These are phyloP conservation scores for Hyles lineata DNA, from an alignment of 2,888 invertebrate genomes.

Conservation along the genomic window DNA sequence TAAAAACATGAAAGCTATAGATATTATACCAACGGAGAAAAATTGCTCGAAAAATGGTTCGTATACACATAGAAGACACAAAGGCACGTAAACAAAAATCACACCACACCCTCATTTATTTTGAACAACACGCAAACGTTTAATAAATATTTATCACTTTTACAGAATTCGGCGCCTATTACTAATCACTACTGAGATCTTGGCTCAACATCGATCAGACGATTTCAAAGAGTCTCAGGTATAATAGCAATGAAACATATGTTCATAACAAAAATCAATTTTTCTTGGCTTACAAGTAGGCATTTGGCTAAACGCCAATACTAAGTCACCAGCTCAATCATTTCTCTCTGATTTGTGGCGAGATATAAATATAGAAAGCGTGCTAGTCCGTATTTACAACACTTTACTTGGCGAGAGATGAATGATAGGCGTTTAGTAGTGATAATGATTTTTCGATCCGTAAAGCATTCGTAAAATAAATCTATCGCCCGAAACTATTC, in stretches of 20 bases:
- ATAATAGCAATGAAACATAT: slow-evolving; percentile 20
- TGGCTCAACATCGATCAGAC: slow-evolving; percentile 9
- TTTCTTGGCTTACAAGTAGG: slow-evolving; percentile 40
- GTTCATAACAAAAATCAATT: slow-evolving; percentile 38
- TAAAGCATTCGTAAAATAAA: neutral
- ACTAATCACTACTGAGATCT: neutral
- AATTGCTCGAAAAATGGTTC: neutral
- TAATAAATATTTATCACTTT: neutral
- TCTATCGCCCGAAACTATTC: neutral
- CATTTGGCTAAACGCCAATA: slow-evolving; percentile 53
- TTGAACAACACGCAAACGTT: neutral
- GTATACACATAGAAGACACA: neutral
- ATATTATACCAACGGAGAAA: too few species aligned
- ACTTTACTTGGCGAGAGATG: slow-evolving; percentile 19
- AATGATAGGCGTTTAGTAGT: slow-evolving; percentile 13
- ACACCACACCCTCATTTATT: neutral
- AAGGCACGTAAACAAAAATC: neutral
- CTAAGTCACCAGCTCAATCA: slow-evolving; percentile 51
- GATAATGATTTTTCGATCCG: neutral
- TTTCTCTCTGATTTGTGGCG: slow-evolving; percentile 46
- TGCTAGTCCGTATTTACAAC: slow-evolving; percentile 24
- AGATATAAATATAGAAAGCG: slow-evolving; percentile 37
- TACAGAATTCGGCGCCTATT: neutral
- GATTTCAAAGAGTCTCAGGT: neutral
- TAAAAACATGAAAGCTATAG: too few species aligned